phyloP scores from a whole-genome alignment of 2,797 vertebrate species.

The Mormyrops attenuatus region DNA sequence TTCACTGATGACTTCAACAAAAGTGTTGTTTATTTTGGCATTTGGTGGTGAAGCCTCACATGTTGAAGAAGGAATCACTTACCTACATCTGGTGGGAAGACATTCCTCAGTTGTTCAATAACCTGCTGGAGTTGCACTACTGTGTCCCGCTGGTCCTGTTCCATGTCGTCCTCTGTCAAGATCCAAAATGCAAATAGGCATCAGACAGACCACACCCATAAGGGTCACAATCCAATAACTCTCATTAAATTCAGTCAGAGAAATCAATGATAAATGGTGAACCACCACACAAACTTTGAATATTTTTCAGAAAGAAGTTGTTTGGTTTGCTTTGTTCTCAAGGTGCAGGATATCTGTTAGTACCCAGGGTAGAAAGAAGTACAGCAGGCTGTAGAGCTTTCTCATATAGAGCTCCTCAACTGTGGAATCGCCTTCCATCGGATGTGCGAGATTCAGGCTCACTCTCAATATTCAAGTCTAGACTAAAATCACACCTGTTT shows the following conservation, averaged over 20 bases:
- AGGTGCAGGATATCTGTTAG: no score
- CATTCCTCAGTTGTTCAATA: conserved; percentile 70
- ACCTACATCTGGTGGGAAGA: conserved; percentile 54
- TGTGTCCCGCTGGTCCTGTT: conserved; percentile 61
- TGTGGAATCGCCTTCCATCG: no score
- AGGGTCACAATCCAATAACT: background rate
- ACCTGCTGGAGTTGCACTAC: conserved; percentile 70
- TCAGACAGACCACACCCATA: background rate
- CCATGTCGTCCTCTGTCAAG: conserved; percentile 54
- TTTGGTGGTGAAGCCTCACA: background rate
- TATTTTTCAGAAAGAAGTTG: background rate
- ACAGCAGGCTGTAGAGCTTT: no score
- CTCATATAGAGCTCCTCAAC: no score
- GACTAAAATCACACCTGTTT: no score
- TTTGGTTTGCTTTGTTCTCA: no score
- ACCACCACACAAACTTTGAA: background rate
- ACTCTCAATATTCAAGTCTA: no score
- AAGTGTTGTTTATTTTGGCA: background rate
- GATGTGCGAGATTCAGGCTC: no score
- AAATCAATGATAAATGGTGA: background rate
- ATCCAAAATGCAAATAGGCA: background rate
- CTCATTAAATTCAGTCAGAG: background rate
- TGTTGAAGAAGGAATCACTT: background rate
- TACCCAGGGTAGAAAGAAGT: no score
- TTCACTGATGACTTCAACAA: background rate